These are phyloP conservation scores for Drosophila insularis DNA, from an alignment of 1,140 invertebrate species.

Conservation along the genomic window DNA sequence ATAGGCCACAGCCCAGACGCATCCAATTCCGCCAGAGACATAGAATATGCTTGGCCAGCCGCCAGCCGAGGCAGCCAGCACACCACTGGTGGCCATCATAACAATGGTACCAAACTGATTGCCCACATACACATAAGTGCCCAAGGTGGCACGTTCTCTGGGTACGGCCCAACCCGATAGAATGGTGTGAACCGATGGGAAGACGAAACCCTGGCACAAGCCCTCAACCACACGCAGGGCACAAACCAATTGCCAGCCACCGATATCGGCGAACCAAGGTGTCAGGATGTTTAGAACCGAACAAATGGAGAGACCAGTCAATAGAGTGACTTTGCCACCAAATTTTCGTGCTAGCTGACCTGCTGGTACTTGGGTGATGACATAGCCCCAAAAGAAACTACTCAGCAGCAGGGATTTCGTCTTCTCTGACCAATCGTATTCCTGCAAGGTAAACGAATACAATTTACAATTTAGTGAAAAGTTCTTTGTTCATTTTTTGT, in stretches of 20 bases:
- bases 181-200: conserved; percentile 90
- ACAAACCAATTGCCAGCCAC: conserved; percentile 85
- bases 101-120: conserved; percentile 89
- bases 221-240: conserved; percentile 89
- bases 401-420: conserved; percentile 84
- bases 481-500: not conserved
- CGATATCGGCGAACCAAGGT: conserved; percentile 73
- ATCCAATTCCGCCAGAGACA: conserved; percentile 86
- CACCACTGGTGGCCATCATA: conserved; percentile 86
- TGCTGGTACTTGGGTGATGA: conserved; percentile 85
- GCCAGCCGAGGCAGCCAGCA: conserved; percentile 85
- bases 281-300: conserved; percentile 83
- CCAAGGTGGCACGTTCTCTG: conserved; percentile 84
- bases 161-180: conserved; percentile 90
- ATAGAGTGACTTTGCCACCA: conserved; percentile 86
- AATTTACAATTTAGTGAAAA: not conserved
- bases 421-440: conserved; percentile 83
- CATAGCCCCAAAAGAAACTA: conserved; percentile 87
- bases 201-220: conserved; percentile 89
- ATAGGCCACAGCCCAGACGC: conserved; percentile 86
- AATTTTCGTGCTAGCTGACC: conserved; percentile 87
- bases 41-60: conserved; percentile 93
- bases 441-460: conserved; percentile 73
- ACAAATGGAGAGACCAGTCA: conserved; percentile 84
- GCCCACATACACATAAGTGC: conserved; percentile 86